Base-by-base conservation (phyloP, 1,140 invertebrate species). In the Eurosta solidaginis region DNA sequence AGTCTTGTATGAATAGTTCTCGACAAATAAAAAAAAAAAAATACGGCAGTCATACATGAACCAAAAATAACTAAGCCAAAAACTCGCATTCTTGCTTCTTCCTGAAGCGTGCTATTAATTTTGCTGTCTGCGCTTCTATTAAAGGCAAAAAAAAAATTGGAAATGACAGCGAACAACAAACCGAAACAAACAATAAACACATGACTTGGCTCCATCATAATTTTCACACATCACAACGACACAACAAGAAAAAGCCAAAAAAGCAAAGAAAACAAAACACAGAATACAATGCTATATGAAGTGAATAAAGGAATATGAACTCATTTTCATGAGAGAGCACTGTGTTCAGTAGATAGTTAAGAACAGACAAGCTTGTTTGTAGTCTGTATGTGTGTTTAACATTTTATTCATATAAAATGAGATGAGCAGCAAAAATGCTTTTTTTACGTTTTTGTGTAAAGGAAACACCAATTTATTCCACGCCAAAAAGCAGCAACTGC, bases 211-310 rank as follows among this genome's bases (percentile, higher is more conserved):
- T 25, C 29, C 59, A 33, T 68, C 59, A 68, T 68, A 68, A 68
- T 68, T 68, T 68, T 68, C 59, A 36, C 59, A 68, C 59, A 68
- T 68, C 59, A 68, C 59, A 68, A 27, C 59, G 7, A 7, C 59
- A 36, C n/a, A n/a, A n/a, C n/a, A n/a, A n/a, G 17, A 40, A 14
- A 42, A 27, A 49, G 25, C 14, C 54, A 33, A n/a, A n/a, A n/a
- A n/a, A n/a, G n/a, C 17, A 59, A 33, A 36, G n/a, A 10, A 63
- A 59, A 59, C 12, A 14, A 1, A 33, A 68, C 9, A 29, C 36
- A 27, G 27, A 68, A 68, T 9, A n/a, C 9, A 68, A 12, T 27
- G 20, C 25, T 40, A 27, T 5, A 25, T 33, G 22, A 20, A 68
- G 33, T 40, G 14, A 12, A 17, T 29, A 4, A 40, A 9, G 59